Evolutionary conservation across 2,888 invertebrate genomes (phyloP).

Genomic region (Unio pictorum): DNA sequence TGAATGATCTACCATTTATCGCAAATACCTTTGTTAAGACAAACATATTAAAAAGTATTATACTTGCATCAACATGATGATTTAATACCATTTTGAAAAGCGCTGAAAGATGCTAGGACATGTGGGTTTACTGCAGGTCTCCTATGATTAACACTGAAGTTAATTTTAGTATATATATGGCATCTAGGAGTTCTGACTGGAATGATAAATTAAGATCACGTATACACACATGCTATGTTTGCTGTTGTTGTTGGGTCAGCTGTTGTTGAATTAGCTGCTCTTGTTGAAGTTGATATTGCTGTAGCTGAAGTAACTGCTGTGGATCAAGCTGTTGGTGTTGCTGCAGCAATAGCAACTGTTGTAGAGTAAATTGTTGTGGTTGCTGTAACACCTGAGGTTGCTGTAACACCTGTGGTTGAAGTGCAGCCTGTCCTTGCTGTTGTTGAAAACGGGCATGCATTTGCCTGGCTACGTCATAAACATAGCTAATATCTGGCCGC

Average conservation of each 20-base stretch:
- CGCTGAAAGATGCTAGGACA: no score
- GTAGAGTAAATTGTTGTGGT: slow-evolving; percentile 19
- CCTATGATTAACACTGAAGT: no score
- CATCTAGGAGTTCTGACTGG: no score
- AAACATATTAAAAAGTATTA: no score
- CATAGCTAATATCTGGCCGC: slow-evolving; percentile 74
- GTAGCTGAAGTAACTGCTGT: slow-evolving; percentile 33
- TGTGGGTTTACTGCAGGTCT: no score
- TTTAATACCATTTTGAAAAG: no score
- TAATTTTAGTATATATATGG: no score
- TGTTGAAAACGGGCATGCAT: slow-evolving; percentile 64
- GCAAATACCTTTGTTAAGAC: no score
- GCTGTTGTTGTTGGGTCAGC: slow-evolving; percentile 38
- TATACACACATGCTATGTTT: background rate
- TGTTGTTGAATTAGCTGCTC: slow-evolving; percentile 25
- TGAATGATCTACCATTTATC: no score
- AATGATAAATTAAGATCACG: no score
- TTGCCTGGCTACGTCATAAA: slow-evolving; percentile 72
- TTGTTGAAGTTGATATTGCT: slow-evolving; percentile 28
- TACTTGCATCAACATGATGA: no score
- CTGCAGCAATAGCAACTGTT: slow-evolving; percentile 10
- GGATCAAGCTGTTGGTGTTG: slow-evolving; percentile 26
- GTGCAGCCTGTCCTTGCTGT: slow-evolving; percentile 20
- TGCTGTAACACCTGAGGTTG: slow-evolving; percentile 22
- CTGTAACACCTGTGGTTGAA: slow-evolving; percentile 27